Evolutionary conservation across 2,888 invertebrate genomes (phyloP), one percentile per base, ranked within the genome.

Genomic region (Ectobius pallidus): DNA sequence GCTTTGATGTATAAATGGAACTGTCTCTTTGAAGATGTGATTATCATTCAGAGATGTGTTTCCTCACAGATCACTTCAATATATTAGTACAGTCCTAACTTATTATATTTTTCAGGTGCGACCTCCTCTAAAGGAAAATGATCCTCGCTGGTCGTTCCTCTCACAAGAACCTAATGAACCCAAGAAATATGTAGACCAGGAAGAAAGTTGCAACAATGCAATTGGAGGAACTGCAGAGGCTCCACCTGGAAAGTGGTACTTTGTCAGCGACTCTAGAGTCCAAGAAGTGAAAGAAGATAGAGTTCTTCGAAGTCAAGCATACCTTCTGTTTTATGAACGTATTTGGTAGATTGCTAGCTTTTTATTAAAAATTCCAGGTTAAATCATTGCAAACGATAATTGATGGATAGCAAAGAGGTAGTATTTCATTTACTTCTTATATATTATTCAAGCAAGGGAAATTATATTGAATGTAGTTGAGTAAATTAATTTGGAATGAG

Each of bases 251-350:
- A 91, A 90, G 79, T 99, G 99, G 99, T 99, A 93, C 85, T 93
- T 93, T 81, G 91, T 97, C 67, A 97, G 97, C 72, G 99, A 99
- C 85, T 92, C 93, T 73, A 89, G 91, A 80, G 96, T 97, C 0
- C 87, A 88, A 46, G 93, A 94, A 81, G 92, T 94, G 27, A 86
- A 88, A 72, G 94, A 96, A 82, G 89, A 90, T 2, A 87, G 89
- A 76, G 97, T 97, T 73, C 86, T 96, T 61, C 86, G 88, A 78
- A 92, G 92, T 74, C 95, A 98, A 84, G 98, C 99, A 18, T 99
- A 99, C 84, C 87, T 99, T 69, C 87, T 99, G 46, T 99, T 99
- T 85, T 99, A 99, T 83, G 97, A 98, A 84, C 89, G 97, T 83
- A 92, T 97, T 82, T 86, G 92, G 83, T 95, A 91, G 70, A 32